Base-by-base conservation (phyloP, 2,113 vertebrate genomes). In the Ptychochromis oligacanthus region DNA sequence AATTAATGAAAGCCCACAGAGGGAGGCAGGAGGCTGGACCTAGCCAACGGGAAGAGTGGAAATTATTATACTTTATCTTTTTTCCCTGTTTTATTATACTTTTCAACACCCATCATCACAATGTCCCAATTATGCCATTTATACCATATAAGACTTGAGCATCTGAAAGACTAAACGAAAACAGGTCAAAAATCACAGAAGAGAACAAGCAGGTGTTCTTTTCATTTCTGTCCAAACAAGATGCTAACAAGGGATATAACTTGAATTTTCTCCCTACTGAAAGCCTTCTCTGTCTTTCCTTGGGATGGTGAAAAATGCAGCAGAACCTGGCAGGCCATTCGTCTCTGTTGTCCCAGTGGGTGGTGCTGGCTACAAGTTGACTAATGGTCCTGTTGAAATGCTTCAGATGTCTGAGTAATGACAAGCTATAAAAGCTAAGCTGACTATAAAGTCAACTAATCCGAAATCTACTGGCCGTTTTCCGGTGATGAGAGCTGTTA, bases 1-100 rank as follows among this genome's bases (percentile, higher is more conserved):
- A 96, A 97, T 97, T 97, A 97, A 98, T 97, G 97, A 97, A 96
- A 93, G 95, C 95, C 95, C 92, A 76, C 92, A 96, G 96, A 96
- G 88, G 87, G 60, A 80, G 92, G 88, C 85, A 83, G 60, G 88
- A 84, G 65, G 74, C 83, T 89, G 40, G 87, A 80, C 61, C 75
- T 74, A 72, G 89, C 88, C 90, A 88, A 87, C 6, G 61, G 87
- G 77, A 88, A 54, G 49, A 88, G 59, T 61, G 58, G 74, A 90
- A 88, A 92, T 88, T 65, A 89, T 80, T 80, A 82, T 36, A 82
- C 82, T 90, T 89, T 80, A 79, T 87, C 54, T 86, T 64, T 52
- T 43, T 14, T n/a, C 7, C 8, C 12, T 56, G 0, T 14, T 7
- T 9, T 56, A 4, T 34, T 34, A 4, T 34, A 54, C 79, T 70